Evolutionary conservation across 1,140 invertebrate genomes (phyloP).

Genomic region (Drosophila melanica): DNA sequence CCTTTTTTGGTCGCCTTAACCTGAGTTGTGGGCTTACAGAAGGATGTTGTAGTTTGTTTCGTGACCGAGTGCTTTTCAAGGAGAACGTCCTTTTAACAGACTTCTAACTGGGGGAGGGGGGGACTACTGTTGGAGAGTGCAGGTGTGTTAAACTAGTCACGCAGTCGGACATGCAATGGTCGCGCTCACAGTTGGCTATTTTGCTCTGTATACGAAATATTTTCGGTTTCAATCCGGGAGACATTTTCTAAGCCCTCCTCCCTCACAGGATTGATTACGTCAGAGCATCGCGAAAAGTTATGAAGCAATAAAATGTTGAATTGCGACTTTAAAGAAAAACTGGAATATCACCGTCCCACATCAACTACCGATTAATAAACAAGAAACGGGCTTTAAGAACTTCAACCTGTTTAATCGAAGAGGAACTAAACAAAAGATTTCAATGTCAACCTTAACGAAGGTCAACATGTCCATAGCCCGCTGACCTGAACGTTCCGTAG

Average conservation of each 20-base stretch:
- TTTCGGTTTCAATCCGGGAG: constrained; percentile 58
- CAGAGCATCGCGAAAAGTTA: constrained; percentile 61
- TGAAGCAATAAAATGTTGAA: constrained; percentile 6
- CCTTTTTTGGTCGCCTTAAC: constrained; percentile 64
- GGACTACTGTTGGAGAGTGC: constrained; percentile 21
- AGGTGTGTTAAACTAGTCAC: constrained; percentile 75
- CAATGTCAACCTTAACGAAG: constrained; percentile 49
- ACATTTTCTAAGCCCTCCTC: constrained; percentile 35
- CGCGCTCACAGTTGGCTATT: constrained; percentile 50
- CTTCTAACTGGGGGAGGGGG: not conserved
- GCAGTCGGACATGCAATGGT: constrained; percentile 73
- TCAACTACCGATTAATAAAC: not conserved
- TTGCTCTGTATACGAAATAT: constrained; percentile 55
- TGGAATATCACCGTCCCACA: not conserved
- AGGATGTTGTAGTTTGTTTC: constrained; percentile 70
- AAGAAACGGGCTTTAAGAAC: constrained; percentile 12
- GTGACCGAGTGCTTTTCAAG: constrained; percentile 80
- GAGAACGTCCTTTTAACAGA: constrained; percentile 48
- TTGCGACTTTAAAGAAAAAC: not conserved
- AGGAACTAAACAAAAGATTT: constrained; percentile 17
- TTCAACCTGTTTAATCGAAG: not conserved
- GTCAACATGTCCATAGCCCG: constrained; percentile 27
- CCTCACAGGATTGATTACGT: constrained; percentile 40
- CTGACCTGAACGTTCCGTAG: constrained; percentile 22
- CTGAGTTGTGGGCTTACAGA: constrained; percentile 48